phyloP scores from a whole-genome alignment of 2,888 invertebrate species.

The Dorcus parallelipipedus region DNA sequence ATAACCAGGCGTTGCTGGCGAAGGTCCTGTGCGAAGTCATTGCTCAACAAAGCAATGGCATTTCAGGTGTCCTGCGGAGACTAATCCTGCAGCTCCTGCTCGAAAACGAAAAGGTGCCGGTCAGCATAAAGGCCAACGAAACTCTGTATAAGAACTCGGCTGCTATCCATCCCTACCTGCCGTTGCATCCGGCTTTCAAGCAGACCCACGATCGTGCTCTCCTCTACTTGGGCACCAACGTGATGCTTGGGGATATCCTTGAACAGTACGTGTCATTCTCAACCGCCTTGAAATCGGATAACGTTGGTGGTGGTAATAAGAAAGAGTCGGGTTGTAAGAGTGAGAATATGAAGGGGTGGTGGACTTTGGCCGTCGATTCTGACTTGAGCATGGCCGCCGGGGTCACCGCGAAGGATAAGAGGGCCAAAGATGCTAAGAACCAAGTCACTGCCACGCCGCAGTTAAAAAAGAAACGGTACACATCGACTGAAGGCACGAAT shows the following conservation, averaged over 20 bases:
- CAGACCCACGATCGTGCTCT: constrained; percentile 70
- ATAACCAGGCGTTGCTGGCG: constrained; percentile 81
- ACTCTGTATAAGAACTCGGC: constrained; percentile 44
- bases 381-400: constrained; percentile 76
- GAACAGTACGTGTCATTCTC: constrained; percentile 57
- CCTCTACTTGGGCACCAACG: constrained; percentile 70
- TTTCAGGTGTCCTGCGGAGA: constrained; percentile 85
- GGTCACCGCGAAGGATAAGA: constrained; percentile 84
- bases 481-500: constrained; percentile 28
- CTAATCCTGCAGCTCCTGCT: constrained; percentile 81
- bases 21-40: constrained; percentile 75
- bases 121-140: constrained; percentile 60
- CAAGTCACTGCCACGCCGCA: constrained; percentile 46
- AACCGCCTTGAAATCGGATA: constrained; percentile 17
- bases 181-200: constrained; percentile 68
- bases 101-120: constrained; percentile 79
- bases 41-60: constrained; percentile 61
- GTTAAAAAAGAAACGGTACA: constrained; percentile 44
- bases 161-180: constrained; percentile 41
- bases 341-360: constrained; percentile 44
- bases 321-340: constrained; percentile 29
- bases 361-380: constrained; percentile 49
- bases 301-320: constrained; percentile 18
- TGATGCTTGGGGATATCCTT: constrained; percentile 71
- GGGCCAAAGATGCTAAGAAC: constrained; percentile 79